Evolutionary conservation across 2,113 vertebrate species (phyloP), one percentile per base, ranked within the genome.

Genomic region (Oplegnathus fasciatus): DNA sequence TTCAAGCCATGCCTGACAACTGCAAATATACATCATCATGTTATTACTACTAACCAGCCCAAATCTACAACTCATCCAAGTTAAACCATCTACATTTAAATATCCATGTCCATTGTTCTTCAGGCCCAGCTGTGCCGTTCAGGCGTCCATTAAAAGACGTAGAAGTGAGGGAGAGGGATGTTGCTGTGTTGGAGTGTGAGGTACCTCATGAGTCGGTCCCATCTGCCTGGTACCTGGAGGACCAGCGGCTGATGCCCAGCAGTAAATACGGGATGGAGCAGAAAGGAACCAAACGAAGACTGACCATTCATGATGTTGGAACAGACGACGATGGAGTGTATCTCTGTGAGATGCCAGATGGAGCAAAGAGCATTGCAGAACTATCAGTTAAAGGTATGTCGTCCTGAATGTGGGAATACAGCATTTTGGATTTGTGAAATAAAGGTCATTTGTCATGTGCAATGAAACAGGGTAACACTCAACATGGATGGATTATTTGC

Each of bases 301-400:
- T 99, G 86, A 97, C 97, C 70, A 98, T 99, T 88, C 96, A 95
- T 0, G 96, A 98, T 1, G 94, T 97, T 2, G 96, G 95, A 75
- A 95, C 94, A 0, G 98, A 99, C 0, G 98, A 99, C 0, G 98
- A 99, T 0, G 98, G 98, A 2, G 95, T 99, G 75, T 99, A 99
- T 85, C 95, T 99, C 37, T 99, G 98, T 54, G 97, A 99, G 93
- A 99, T 97, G 96, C 95, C 97, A 13, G 96, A 97, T 85, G 97
- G 98, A 7, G 97, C 93, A 4, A 97, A 97, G 94, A 98, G 96
- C 20, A 96, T 99, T 1, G 98, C 97, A 0, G 97, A 97, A 46
- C 93, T 99, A 8, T 96, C 97, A 0, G 98, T 99, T 48, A 97
- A 96, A 97, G 98, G 98, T 88, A 50, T 9, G 48, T 2, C 62